Base-by-base conservation (phyloP, 2,113 vertebrate species). In the Sander vitreus region DNA sequence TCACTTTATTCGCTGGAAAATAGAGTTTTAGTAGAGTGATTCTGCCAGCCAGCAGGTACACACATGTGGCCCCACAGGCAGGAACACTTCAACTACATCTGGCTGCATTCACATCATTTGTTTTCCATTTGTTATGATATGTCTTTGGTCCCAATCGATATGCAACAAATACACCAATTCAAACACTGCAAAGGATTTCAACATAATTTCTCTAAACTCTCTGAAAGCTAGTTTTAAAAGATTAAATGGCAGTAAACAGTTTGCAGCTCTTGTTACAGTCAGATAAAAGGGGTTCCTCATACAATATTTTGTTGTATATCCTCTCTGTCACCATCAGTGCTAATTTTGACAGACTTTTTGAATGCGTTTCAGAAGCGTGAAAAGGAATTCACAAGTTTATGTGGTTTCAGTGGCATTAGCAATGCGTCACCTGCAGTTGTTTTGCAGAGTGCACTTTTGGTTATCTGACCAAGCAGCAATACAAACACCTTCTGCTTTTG, bases 261-360 rank as follows among this genome's bases (percentile, higher is more conserved):
- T 3, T 33, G 18, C 13, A 53, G 36, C 23, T 70, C 53, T 33
- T 3, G 4, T 76, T 62, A 78, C 48, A 76, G 15, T 39, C 10
- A 12, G 12, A 64, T 13, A 36, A 48, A 77, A 39, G n/a, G 33
- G 15, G 25, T 74, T 83, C 54, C 54, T 79, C 27, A 85, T 71
- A 21, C 6, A 21, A 19, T 21, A 33, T 64, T 84, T 43, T 64
- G 30, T 6, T 39, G 25, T 83, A 81, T 85, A 89, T 90, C 80
- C 73, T 85, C 53, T 81, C 47, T 43, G 21, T n/a, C 30, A 54
- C n/a, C 27, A 4, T 23, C 3, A 25, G 30, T 4, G 2, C 6
- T 23, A 33, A 23, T 71, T 69, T 7, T 12, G 14, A 19, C 58
- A 59, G 27, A 23, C 15, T 30, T 15, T 19, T 4, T 19, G 14